Percentiles rank a stretch among this genome's conserved stretches.
Conservation (phyloP, 2,888 invertebrate species). For the Xanthorhoe spadicearia region DNA sequence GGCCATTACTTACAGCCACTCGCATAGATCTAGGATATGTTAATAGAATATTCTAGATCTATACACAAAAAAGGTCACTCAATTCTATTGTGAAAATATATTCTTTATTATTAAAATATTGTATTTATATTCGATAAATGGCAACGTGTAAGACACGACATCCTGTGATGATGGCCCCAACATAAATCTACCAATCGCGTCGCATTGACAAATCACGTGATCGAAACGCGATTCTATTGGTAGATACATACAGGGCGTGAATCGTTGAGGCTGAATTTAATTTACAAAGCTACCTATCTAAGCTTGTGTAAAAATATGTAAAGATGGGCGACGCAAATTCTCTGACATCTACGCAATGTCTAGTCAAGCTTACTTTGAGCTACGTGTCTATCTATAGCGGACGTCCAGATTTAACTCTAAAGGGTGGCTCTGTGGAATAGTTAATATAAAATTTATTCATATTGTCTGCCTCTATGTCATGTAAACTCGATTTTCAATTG, state of each 20-base stretch:
- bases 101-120: constrained; percentile 59
- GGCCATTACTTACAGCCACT: constrained; percentile 21
- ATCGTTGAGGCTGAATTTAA: constrained; percentile 60
- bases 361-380: constrained; percentile 47
- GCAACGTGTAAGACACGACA: constrained; percentile 45
- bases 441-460: neutral
- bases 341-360: constrained; percentile 47
- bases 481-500: too few species aligned
- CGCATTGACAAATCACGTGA: constrained; percentile 4
- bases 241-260: constrained; percentile 18
- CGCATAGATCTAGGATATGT: constrained; percentile 30
- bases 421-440: neutral
- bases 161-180: constrained; percentile 49
- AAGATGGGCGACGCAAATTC: constrained; percentile 54
- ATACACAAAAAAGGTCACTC: constrained; percentile 18
- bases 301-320: constrained; percentile 69
- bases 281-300: constrained; percentile 77
- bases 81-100: constrained; percentile 43
- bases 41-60: constrained; percentile 32
- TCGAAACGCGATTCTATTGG: constrained; percentile 15
- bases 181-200: constrained; percentile 26
- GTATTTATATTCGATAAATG: constrained; percentile 45
- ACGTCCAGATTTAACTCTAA: constrained; percentile 5
- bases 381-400: constrained; percentile 33
- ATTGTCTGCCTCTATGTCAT: too few species aligned